Conservation (phyloP, 2,797 vertebrate species). For the Columba guinea region DNA sequence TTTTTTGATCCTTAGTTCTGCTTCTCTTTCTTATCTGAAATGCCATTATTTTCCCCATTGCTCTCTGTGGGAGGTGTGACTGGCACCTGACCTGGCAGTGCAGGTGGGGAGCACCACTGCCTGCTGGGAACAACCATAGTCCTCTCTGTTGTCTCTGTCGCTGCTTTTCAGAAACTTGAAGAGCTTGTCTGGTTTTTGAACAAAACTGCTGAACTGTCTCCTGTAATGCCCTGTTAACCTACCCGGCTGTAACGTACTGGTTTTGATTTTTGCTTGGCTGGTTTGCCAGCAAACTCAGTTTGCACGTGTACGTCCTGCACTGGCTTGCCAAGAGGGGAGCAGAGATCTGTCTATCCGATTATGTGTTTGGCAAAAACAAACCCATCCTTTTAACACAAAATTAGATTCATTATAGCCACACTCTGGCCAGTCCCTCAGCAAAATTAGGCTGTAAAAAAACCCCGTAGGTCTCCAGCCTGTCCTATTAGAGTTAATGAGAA, state of each 20-base stretch:
- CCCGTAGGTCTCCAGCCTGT: not conserved
- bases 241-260: not conserved
- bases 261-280: constrained; percentile 15
- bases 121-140: not conserved
- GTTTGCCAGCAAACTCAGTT: not conserved
- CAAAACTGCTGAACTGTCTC: constrained; percentile 6
- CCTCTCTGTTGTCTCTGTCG: not conserved
- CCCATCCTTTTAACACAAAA: not conserved
- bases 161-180: not conserved
- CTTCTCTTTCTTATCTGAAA: not conserved
- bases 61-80: not conserved
- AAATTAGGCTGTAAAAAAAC: not conserved
- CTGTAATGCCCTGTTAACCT: not conserved
- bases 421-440: not conserved
- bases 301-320: not conserved
- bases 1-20: not conserved
- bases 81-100: accelerated
- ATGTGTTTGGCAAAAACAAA: not conserved
- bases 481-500: not conserved
- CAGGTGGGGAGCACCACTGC: not conserved
- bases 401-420: not conserved
- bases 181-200: constrained; percentile 4
- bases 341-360: not conserved
- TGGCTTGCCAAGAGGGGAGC: not conserved
- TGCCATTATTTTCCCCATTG: not conserved